Conservation (phyloP, 2,888 invertebrate genomes). For the Nemurella pictetii region DNA sequence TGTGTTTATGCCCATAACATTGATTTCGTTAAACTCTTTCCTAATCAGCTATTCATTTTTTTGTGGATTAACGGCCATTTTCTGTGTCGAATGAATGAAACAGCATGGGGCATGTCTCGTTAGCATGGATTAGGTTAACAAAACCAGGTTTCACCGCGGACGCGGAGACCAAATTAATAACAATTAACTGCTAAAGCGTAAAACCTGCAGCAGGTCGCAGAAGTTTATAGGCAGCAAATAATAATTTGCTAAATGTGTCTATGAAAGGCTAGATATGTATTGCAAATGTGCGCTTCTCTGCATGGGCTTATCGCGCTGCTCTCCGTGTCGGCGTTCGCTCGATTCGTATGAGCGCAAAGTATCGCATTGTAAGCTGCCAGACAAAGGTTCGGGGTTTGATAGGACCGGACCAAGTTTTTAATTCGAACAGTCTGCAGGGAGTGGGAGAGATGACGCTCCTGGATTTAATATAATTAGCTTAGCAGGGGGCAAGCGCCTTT, state of each 20-base stretch:
- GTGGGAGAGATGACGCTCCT: not conserved
- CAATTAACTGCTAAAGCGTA: not conserved
- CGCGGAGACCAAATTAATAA: not conserved
- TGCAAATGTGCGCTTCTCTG: not conserved
- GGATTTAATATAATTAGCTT: slow-evolving; percentile 14
- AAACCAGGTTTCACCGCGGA: not conserved
- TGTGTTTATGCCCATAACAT: not conserved
- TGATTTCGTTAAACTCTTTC: not conserved
- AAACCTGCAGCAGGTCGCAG: not conserved
- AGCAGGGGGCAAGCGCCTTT: not conserved
- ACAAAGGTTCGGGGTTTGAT: too few species aligned
- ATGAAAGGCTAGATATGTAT: not conserved
- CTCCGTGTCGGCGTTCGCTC: not conserved
- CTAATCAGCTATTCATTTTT: not conserved
- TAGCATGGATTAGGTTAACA: not conserved
- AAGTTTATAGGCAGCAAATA: not conserved
- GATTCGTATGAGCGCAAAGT: not conserved
- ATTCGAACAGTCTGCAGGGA: not conserved
- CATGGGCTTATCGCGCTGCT: too few species aligned
- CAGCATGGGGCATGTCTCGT: not conserved
- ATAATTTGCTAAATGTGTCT: not conserved
- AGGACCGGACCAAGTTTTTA: not conserved
- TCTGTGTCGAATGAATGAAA: not conserved
- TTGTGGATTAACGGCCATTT: not conserved
- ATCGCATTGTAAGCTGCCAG: not conserved